Evolutionary conservation across 2,113 vertebrate species (phyloP).

Genomic region (Pelecanus crispus): DNA sequence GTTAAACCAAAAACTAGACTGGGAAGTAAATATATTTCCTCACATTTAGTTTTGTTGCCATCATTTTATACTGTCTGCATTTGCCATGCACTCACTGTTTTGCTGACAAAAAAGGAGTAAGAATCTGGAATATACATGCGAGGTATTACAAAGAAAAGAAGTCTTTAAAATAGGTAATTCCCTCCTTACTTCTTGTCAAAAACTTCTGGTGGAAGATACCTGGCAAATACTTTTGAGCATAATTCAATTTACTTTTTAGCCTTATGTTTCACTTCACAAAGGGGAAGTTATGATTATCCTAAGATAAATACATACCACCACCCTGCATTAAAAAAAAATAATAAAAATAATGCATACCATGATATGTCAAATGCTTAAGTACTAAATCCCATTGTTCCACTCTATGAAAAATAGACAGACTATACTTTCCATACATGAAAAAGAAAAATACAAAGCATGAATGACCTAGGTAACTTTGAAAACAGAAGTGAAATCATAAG

Average conservation of each 20-base stretch:
- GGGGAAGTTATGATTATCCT: neutral
- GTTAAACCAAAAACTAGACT: neutral
- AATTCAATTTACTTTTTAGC: neutral
- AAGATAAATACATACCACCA: neutral
- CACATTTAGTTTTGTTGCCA: neutral
- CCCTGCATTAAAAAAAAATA: neutral
- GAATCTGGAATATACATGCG: neutral
- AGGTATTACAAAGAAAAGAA: neutral
- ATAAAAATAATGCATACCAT: neutral
- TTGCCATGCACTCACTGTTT: neutral
- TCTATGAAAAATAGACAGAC: neutral
- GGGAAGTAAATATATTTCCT: neutral
- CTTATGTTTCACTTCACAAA: neutral
- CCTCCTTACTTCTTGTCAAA: neutral
- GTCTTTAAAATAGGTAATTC: neutral
- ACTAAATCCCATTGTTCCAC: neutral
- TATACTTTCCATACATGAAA: neutral
- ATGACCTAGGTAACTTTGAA: neutral
- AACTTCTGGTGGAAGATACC: neutral
- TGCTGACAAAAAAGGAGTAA: neutral
- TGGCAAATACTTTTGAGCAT: neutral
- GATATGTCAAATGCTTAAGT: neutral
- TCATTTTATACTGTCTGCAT: neutral
- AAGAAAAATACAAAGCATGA: neutral
- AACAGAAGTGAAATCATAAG: neutral